Conservation (phyloP, 2,113 vertebrate genomes). For the Scomber colias region DNA sequence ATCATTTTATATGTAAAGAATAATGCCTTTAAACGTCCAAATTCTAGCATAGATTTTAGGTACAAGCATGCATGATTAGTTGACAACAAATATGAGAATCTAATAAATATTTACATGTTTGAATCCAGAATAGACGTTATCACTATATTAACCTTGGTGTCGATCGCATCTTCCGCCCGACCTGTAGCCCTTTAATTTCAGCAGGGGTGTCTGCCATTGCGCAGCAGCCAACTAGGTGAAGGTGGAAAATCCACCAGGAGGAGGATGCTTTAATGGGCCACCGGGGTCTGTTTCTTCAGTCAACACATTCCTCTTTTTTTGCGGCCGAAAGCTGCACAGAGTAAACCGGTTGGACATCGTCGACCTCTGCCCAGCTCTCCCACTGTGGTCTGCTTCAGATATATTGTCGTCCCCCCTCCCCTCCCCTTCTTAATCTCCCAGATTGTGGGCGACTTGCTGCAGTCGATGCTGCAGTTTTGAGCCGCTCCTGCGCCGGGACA, state of each 20-base stretch:
- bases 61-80: neutral
- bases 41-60: neutral
- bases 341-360: constrained; percentile 47
- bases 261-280: constrained; percentile 48
- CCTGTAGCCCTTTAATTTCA: neutral
- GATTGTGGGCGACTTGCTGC: constrained; percentile 81
- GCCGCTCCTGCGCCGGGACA: constrained; percentile 72
- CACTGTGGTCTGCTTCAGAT: constrained; percentile 54
- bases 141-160: constrained; percentile 49
- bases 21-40: no score
- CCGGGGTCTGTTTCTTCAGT: constrained; percentile 21
- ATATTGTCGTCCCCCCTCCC: constrained; percentile 26
- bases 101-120: neutral
- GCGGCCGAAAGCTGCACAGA: constrained; percentile 20
- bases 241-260: constrained; percentile 44
- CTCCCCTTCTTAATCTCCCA: constrained; percentile 75
- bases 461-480: constrained; percentile 82
- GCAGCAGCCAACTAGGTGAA: constrained; percentile 67
- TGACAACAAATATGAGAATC: neutral
- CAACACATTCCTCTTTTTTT: constrained; percentile 12
- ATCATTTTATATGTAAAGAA: neutral
- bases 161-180: constrained; percentile 18
- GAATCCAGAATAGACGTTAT: neutral
- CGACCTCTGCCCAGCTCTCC: constrained; percentile 50
- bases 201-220: constrained; percentile 51